These are phyloP conservation scores for Aspidiotus destructor DNA, from an alignment of 2,888 invertebrate species.

Conservation along the genomic window DNA sequence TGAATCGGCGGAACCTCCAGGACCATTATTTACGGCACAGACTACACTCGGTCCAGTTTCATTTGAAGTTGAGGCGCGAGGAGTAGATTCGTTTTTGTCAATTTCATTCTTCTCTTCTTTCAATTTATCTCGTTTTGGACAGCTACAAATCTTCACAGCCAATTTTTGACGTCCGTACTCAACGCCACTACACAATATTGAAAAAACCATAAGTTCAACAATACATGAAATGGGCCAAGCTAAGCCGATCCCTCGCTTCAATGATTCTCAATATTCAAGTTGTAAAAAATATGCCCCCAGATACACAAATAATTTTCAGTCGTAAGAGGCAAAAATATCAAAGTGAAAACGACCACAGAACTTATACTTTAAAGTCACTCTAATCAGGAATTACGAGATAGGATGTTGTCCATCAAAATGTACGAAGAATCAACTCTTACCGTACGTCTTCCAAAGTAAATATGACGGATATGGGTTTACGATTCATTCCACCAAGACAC, in stretches of 20 bases:
- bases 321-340: no score
- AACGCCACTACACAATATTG: constrained; percentile 43
- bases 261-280: neutral
- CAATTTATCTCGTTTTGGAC: constrained; percentile 62
- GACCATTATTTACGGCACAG: neutral
- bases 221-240: no score
- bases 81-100: neutral
- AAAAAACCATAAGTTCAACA: no score
- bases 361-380: no score
- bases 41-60: neutral
- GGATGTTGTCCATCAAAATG: no score
- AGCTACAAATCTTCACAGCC: constrained; percentile 63
- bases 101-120: constrained; percentile 48
- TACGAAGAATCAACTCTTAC: constrained; percentile 42
- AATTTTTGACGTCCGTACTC: constrained; percentile 57
- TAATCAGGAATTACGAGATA: no score
- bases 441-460: constrained; percentile 56
- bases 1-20: neutral
- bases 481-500: constrained; percentile 66
- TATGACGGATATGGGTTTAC: constrained; percentile 58
- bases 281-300: neutral
- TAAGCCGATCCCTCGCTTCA: no score
- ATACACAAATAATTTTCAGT: neutral
- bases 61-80: neutral
- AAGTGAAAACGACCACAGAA: no score